phyloP scores from a whole-genome alignment of 2,113 vertebrate species.

The zebrafish (Danio rerio) region GRCz12tu NC_133184.1:21070001-21070500 shows the following conservation, averaged over 20 bases:
- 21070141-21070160: too few relatives aligned
- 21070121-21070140: too few relatives aligned
- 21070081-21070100: too few relatives aligned
- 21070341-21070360: conserved; percentile 36
- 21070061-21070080: too few relatives aligned
- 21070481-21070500: too few relatives aligned
- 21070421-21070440: conserved; percentile 93
- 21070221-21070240: conserved; percentile 69
- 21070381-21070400: conserved; percentile 93
- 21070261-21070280: conserved; percentile 71
- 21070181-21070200: too few relatives aligned
- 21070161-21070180: too few relatives aligned
- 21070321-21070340: conserved; percentile 66
- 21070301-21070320: conserved; percentile 73
- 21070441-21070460: conserved; percentile 96
- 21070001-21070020: too few relatives aligned
- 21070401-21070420: conserved; percentile 88
- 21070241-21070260: conserved; percentile 74
- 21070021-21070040: too few relatives aligned
- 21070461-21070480: conserved; percentile 43
- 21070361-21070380: conserved; percentile 47
- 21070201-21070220: conserved; percentile 53
- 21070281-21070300: conserved; percentile 70
- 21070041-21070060: too few relatives aligned
- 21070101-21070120: too few relatives aligned